Conservation (phyloP, 2,888 invertebrate species). For the Hybos culiciformis region DNA sequence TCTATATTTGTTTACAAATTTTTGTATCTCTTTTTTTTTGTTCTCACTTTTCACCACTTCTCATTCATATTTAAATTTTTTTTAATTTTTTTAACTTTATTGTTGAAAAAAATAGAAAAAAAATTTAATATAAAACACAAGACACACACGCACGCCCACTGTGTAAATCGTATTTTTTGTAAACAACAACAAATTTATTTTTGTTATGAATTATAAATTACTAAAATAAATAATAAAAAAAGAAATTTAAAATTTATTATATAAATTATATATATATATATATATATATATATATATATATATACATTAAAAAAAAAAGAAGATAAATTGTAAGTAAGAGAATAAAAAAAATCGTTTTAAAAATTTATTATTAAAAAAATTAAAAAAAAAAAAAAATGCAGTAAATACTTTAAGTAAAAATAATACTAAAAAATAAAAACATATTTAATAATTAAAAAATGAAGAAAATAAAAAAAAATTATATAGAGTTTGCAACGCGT, state of each 20-base stretch:
- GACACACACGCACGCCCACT: neutral
- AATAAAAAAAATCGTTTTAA: slow-evolving; percentile 1
- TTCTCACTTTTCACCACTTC: too few species aligned
- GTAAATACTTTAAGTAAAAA: slow-evolving; percentile 1
- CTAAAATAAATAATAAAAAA: slow-evolving; percentile 3
- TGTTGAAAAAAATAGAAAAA: neutral
- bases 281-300: neutral
- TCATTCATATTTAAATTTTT: too few species aligned
- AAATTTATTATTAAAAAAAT: neutral
- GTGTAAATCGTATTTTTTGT: slow-evolving; percentile 7
- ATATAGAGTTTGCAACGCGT: slow-evolving; percentile 12
- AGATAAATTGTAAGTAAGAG: slow-evolving; percentile 3
- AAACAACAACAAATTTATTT: slow-evolving; percentile 8
- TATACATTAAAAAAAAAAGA: neutral
- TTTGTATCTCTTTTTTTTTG: too few species aligned
- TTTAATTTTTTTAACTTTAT: neutral
- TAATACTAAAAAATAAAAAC: slow-evolving; percentile 3
- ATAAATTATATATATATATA: neutral
- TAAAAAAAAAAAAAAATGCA: neutral
- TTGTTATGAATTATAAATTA: slow-evolving; percentile 7
- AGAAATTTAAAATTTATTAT: neutral
- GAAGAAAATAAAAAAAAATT: neutral
- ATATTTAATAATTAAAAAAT: neutral
- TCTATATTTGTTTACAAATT: too few species aligned
- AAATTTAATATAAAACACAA: neutral